Evolutionary conservation across 2,113 vertebrate species (phyloP), one percentile per base, ranked within the genome.

Genomic region (Tretioscincus oriximinensis): DNA sequence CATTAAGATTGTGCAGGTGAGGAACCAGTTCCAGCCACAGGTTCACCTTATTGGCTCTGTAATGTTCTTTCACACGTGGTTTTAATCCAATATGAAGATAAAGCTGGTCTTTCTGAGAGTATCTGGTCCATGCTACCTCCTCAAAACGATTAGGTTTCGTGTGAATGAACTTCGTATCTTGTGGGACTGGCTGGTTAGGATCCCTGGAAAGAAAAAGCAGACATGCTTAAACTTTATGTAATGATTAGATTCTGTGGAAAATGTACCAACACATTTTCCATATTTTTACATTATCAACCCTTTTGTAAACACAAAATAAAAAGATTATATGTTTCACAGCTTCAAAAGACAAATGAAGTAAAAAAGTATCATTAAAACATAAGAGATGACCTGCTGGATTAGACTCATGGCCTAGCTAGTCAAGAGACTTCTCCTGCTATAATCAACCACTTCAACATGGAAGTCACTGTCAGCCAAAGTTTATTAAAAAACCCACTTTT

Each of bases 81-180:
- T 99, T 99, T 91, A 99, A 95, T 85, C 98, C 98, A 89, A 99
- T 99, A 88, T 99, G 98, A 77, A 99, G 96, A 91, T 99, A 99
- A 22, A 99, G 96, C 81, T 99, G 98, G 84, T 99, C 98, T 92
- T 99, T 99, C 95, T 99, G 98, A 86, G 98, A 98, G 90, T 99
- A 99, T 89, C 98, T 96, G 66, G 97, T 99, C 98, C 98, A 99
- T 69, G 98, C 98, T 90, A 99, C 98, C 93, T 99, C 98, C 89
- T 99, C 98, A 93, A 99, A 99, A 78, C 98, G 98, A 88, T 99
- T 99, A 73, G 98, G 98, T 89, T 99, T 99, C 20, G 98, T 99
- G 87, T 99, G 98, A 84, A 99, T 99, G 89, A 99, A 99, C 95
- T 99, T 99, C 77, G 98, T 99, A 82, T 99, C 98, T 93, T 99